These are phyloP conservation scores for Deroptyus accipitrinus DNA, from an alignment of 2,113 vertebrate species.

Conservation along the genomic window DNA sequence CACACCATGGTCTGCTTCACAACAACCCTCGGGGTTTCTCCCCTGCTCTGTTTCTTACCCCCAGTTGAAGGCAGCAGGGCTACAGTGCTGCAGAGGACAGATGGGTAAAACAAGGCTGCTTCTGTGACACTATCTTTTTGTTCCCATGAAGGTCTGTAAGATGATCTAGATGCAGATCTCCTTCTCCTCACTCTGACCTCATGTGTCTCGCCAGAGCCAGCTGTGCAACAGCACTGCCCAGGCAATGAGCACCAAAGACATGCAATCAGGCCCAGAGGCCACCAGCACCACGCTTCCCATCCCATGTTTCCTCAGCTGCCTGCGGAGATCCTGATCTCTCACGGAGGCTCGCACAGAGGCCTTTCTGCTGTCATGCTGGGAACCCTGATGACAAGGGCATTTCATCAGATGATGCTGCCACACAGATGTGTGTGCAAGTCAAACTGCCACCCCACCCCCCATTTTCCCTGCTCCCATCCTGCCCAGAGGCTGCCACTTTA, in stretches of 20 bases:
- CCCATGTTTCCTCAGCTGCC: neutral
- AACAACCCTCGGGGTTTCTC: fast-evolving
- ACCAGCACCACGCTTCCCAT: neutral
- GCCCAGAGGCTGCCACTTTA: neutral
- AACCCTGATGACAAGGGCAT: neutral
- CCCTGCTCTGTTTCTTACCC: neutral
- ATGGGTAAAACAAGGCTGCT: neutral
- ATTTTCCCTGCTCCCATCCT: neutral
- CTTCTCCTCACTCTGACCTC: neutral
- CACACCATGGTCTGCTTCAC: neutral
- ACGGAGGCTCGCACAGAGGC: neutral
- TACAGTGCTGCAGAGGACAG: neutral
- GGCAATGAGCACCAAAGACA: neutral
- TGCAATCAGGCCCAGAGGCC: neutral
- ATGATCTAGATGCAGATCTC: neutral
- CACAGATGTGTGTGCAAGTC: neutral
- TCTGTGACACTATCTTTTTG: neutral
- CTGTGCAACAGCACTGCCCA: neutral
- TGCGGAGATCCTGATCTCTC: fast-evolving
- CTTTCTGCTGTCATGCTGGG: neutral
- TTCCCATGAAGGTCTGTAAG: neutral
- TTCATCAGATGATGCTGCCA: neutral
- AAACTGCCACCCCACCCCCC: neutral
- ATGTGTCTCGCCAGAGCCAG: neutral
- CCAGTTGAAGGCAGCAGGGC: neutral